phyloP scores from a whole-genome alignment of 2,888 invertebrate genomes.

The Mylabris sibirica region DNA sequence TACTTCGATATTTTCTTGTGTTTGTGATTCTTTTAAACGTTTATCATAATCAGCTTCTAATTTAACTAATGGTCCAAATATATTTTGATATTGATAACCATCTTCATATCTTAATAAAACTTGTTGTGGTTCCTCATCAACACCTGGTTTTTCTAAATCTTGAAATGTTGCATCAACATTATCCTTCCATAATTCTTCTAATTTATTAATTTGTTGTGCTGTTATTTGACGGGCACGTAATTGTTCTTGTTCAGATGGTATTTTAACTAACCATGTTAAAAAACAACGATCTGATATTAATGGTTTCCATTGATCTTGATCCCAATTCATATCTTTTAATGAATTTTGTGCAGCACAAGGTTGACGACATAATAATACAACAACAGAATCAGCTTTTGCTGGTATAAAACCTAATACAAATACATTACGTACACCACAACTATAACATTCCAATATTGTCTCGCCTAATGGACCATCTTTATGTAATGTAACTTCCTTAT shows the following conservation, averaged over 20 bases:
- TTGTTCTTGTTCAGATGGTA: constrained; percentile 97
- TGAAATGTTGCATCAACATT: constrained; percentile 98
- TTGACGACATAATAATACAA: constrained; percentile 94
- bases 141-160: constrained; percentile 97
- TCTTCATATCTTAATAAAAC: constrained; percentile 85
- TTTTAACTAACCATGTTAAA: constrained; percentile 95
- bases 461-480: constrained; percentile 97
- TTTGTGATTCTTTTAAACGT: constrained; percentile 96
- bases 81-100: constrained; percentile 98
- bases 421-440: constrained; percentile 97
- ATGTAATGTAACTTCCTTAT: constrained; percentile 98
- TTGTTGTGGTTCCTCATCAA: constrained; percentile 97
- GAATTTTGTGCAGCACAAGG: constrained; percentile 98
- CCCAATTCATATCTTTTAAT: constrained; percentile 99
- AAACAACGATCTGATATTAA: constrained; percentile 96
- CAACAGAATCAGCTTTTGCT: constrained; percentile 98
- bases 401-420: constrained; percentile 99
- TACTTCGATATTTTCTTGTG: constrained; percentile 97
- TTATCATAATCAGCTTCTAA: constrained; percentile 99
- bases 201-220: constrained; percentile 95
- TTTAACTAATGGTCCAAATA: constrained; percentile 96
- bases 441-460: constrained; percentile 97
- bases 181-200: constrained; percentile 99
- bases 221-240: constrained; percentile 95
- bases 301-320: constrained; percentile 98